These are phyloP conservation scores for Carassius auratus DNA, from an alignment of 2,113 vertebrate species.

Conservation along the genomic window DNA sequence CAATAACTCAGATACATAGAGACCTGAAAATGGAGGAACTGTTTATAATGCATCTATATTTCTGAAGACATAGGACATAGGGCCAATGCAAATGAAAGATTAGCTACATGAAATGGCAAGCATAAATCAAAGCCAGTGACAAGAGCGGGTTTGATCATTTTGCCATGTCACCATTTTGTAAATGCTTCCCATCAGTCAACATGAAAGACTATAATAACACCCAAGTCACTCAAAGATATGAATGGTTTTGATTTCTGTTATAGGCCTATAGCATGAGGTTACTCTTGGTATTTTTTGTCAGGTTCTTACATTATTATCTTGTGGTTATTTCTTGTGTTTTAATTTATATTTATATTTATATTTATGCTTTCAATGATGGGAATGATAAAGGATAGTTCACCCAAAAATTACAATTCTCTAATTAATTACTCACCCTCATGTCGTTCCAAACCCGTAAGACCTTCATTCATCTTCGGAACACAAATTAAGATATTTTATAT, in stretches of 20 bases:
- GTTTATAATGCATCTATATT: conserved; percentile 53
- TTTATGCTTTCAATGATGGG: not conserved
- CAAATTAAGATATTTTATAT: too few species aligned
- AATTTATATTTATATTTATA: not conserved
- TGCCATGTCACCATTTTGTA: conserved; percentile 34
- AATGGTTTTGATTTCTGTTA: not conserved
- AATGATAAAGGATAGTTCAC: too few species aligned
- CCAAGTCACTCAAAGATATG: conserved; percentile 11
- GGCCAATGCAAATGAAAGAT: conserved; percentile 56
- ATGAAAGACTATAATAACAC: conserved; percentile 22
- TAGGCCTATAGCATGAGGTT: not conserved
- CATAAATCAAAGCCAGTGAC: conserved; percentile 50
- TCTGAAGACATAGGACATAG: conserved; percentile 38
- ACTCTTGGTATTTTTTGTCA: not conserved
- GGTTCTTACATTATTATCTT: not conserved
- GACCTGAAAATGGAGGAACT: conserved; percentile 32
- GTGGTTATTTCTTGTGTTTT: not conserved
- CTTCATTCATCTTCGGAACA: too few species aligned
- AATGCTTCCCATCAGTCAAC: conserved; percentile 33
- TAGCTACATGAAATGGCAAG: conserved; percentile 39
- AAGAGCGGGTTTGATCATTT: conserved; percentile 36
- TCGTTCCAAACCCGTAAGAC: too few species aligned
- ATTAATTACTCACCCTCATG: too few species aligned
- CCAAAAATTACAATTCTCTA: too few species aligned
- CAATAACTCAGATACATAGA: not conserved